phyloP scores from a whole-genome alignment of 2,888 invertebrate species.

The Acrobeloides nanus region DNA sequence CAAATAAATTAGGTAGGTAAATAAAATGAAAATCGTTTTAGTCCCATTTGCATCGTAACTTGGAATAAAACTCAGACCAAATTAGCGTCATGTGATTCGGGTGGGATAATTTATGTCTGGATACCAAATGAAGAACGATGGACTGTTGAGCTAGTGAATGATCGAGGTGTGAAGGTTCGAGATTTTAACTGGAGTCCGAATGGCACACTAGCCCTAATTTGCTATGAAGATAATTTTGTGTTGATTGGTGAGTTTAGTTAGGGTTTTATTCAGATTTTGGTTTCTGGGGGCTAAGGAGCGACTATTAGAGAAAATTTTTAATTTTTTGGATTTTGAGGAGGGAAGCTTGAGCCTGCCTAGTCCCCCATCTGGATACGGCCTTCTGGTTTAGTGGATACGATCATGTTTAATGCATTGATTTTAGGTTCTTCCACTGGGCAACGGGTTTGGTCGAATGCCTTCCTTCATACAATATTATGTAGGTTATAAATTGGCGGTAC shows the following conservation, averaged over 20 bases:
- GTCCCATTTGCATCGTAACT: constrained; percentile 19
- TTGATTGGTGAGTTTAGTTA: constrained; percentile 66
- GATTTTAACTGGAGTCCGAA: constrained; percentile 98
- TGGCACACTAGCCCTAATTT: constrained; percentile 93
- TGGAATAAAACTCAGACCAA: constrained; percentile 27
- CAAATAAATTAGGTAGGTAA: too few relatives aligned
- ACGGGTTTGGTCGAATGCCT: constrained; percentile 90
- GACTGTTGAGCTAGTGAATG: constrained; percentile 98
- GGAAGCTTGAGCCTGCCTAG: neutral
- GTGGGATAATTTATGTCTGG: constrained; percentile 95
- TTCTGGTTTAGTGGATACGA: neutral
- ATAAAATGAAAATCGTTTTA: too few relatives aligned
- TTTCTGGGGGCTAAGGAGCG: neutral
- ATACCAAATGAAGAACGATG: constrained; percentile 97
- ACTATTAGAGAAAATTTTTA: too few relatives aligned
- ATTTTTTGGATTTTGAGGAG: neutral
- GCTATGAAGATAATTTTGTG: constrained; percentile 95
- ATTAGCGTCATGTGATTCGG: constrained; percentile 80
- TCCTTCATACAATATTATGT: constrained; percentile 73
- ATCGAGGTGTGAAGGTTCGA: constrained; percentile 70
- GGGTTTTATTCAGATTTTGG: neutral
- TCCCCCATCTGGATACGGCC: neutral
- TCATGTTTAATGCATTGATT: constrained; percentile 1
- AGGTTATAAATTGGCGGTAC: too few relatives aligned
- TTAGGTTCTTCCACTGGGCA: constrained; percentile 41